Percentiles rank a stretch among this genome's conserved stretches.
phyloP scores from a whole-genome alignment of 2,797 vertebrate genomes.

The Silurus lanzhouensis region DNA sequence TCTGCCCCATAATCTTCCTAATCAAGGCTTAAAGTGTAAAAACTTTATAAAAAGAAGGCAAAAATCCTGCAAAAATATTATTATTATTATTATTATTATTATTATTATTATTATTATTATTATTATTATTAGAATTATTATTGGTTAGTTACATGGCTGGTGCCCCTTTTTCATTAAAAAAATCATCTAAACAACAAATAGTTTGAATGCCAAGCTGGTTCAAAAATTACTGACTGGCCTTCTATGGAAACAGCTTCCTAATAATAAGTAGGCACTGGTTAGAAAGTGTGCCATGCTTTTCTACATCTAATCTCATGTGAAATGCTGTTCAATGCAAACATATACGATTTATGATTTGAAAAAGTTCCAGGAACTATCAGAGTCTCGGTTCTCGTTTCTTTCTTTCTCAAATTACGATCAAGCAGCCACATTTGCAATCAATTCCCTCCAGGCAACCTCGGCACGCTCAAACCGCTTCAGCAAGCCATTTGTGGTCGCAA shows the following conservation, averaged over 20 bases:
- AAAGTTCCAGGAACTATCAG: background rate
- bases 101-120: too few relatives aligned
- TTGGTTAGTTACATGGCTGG: too few relatives aligned
- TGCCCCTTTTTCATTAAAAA: too few relatives aligned
- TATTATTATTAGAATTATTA: too few relatives aligned
- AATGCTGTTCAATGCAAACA: background rate
- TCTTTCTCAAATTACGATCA: background rate
- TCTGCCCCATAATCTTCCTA: background rate
- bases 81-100: too few relatives aligned
- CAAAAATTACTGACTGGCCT: background rate
- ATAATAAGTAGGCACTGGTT: background rate
- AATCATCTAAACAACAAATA: too few relatives aligned
- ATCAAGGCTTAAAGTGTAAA: too few relatives aligned
- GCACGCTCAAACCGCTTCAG: background rate
- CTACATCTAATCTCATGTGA: background rate
- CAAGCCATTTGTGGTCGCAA: background rate
- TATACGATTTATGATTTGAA: conserved; percentile 7
- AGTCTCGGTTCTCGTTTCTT: background rate
- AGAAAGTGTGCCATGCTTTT: background rate
- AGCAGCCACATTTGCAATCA: conserved; percentile 4
- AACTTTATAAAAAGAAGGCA: too few relatives aligned
- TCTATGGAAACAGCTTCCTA: background rate
- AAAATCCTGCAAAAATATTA: too few relatives aligned
- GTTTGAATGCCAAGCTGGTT: background rate
- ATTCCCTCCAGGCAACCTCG: conserved; percentile 7